These are phyloP conservation scores for Patagioenas fasciata DNA, from an alignment of 2,113 vertebrate species.

Conservation along the genomic window DNA sequence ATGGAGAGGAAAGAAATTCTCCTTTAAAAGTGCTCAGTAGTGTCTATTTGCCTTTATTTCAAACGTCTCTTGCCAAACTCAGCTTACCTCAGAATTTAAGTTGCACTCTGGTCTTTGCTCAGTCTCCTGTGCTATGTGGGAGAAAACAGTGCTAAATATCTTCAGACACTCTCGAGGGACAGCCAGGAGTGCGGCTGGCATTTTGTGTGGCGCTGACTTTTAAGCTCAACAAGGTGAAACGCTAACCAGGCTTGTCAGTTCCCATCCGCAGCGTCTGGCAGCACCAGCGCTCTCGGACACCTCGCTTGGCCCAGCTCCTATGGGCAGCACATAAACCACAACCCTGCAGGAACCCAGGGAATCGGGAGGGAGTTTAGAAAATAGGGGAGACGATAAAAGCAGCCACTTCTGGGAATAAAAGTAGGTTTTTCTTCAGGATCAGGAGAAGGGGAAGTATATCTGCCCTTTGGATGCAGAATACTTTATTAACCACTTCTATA, in stretches of 20 bases:
- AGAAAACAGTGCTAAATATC: background rate
- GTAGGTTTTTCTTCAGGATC: background rate
- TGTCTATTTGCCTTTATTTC: background rate
- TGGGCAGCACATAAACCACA: background rate
- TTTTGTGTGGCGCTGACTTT: background rate
- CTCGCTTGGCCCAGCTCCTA: background rate
- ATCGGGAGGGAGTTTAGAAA: background rate
- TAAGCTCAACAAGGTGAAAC: background rate
- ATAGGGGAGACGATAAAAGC: background rate
- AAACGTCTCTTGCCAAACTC: background rate
- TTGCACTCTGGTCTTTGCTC: background rate
- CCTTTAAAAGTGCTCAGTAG: background rate
- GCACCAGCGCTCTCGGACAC: rapidly evolving
- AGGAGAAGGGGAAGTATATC: background rate
- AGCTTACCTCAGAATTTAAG: background rate
- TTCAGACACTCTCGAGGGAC: background rate
- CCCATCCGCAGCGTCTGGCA: background rate
- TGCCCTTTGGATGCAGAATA: background rate
- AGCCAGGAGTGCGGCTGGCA: background rate
- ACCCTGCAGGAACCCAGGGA: background rate
- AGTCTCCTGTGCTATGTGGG: rapidly evolving
- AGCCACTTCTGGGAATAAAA: background rate
- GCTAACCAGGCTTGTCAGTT: background rate
- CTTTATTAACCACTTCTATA: background rate
- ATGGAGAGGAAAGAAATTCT: background rate